A percentile compares a stretch with the other conserved stretches of the same genome.
Evolutionary conservation across 2,113 vertebrate species (phyloP).

Genomic region (Prochilodus magdalenae): DNA sequence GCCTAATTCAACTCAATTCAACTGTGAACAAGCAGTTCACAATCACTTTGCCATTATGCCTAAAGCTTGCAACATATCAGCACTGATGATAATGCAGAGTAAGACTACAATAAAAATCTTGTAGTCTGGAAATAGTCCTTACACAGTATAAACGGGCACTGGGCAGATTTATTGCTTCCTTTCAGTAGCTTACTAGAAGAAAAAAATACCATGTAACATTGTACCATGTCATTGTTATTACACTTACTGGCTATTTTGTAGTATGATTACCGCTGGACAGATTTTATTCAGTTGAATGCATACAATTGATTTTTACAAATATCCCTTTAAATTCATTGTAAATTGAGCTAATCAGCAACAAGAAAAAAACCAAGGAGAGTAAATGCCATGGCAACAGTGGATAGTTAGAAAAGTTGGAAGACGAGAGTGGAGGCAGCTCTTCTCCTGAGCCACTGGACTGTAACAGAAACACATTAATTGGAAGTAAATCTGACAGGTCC

Average conservation of each 20-base stretch:
- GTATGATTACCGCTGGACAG: background rate
- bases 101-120: too few species aligned
- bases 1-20: too few species aligned
- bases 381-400: conserved; percentile 69
- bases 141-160: background rate
- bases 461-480: conserved; percentile 81
- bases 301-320: conserved; percentile 12
- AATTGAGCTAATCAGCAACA: conserved; percentile 51
- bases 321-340: conserved; percentile 14
- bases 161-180: background rate
- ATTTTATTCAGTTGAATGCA: conserved; percentile 5
- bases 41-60: too few species aligned
- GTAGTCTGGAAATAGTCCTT: background rate
- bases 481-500: conserved; percentile 81
- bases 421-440: conserved; percentile 50
- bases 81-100: too few species aligned
- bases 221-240: background rate
- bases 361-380: conserved; percentile 54
- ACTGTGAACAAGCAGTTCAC: too few species aligned
- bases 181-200: background rate
- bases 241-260: background rate
- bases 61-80: too few species aligned
- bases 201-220: background rate
- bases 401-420: conserved; percentile 70
- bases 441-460: conserved; percentile 71